phyloP scores from a whole-genome alignment of 2,888 invertebrate genomes.

The Autographa gamma region DNA sequence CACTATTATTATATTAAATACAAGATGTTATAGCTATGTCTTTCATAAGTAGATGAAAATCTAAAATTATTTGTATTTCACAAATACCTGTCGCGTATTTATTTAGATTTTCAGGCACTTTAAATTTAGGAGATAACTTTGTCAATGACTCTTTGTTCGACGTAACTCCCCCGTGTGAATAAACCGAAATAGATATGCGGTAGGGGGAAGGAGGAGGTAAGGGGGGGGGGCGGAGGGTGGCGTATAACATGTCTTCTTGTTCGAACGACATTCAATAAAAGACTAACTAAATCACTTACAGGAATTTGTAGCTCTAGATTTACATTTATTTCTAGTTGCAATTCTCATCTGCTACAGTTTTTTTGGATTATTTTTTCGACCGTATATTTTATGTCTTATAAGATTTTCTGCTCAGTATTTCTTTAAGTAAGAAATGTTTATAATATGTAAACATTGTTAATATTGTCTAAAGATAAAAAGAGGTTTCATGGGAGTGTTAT shows the following conservation, averaged over 20 bases:
- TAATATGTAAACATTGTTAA: too few species aligned
- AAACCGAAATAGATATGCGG: conserved; percentile 7
- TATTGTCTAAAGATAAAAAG: too few species aligned
- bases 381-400: background rate
- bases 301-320: background rate
- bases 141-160: background rate
- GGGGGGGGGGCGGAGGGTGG: background rate
- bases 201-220: background rate
- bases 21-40: background rate
- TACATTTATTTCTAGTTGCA: background rate
- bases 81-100: background rate
- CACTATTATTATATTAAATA: too few species aligned
- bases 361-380: background rate
- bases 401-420: background rate
- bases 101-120: conserved; percentile 5
- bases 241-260: conserved; percentile 5
- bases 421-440: background rate
- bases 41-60: background rate
- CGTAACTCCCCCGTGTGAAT: conserved; percentile 1
- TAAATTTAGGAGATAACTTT: conserved; percentile 5
- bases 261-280: conserved; percentile 2
- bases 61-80: background rate
- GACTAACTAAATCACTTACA: conserved; percentile 2
- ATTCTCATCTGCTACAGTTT: background rate
- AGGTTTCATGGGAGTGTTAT: too few species aligned